phyloP scores from a whole-genome alignment of 2,797 vertebrate species.

The Syngnathus acus region DNA sequence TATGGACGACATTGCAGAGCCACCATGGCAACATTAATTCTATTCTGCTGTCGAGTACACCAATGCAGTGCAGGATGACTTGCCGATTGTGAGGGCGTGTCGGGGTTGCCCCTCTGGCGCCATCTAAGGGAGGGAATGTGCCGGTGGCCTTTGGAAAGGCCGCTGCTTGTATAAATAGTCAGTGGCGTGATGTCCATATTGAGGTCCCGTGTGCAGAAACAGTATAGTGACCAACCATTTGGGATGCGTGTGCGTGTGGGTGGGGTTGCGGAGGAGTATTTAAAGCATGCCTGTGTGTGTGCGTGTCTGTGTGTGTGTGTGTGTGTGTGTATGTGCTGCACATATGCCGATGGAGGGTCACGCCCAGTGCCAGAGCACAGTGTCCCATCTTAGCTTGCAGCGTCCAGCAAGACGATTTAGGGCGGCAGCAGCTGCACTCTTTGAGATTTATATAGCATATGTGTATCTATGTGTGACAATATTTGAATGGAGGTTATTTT shows the following conservation, averaged over 20 bases:
- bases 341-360: constrained; percentile 34
- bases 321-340: constrained; percentile 16
- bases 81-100: constrained; percentile 61
- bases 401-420: constrained; percentile 29
- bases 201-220: constrained; percentile 54
- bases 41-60: neutral
- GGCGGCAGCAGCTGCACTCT: constrained; percentile 47
- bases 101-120: constrained; percentile 49
- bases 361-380: constrained; percentile 51
- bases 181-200: constrained; percentile 63
- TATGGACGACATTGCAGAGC: neutral
- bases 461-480: neutral
- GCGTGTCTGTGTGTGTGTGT: neutral
- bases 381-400: constrained; percentile 30
- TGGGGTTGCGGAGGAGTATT: constrained; percentile 46
- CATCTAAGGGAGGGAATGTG: constrained; percentile 75
- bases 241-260: constrained; percentile 9
- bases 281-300: constrained; percentile 40
- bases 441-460: constrained; percentile 8
- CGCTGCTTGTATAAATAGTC: constrained; percentile 75
- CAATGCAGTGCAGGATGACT: neutral
- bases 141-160: constrained; percentile 50
- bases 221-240: constrained; percentile 39
- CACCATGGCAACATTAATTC: neutral
- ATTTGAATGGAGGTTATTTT: constrained; percentile 3